Base-by-base conservation (phyloP, 2,888 invertebrate species). In the Lordiphosa andalusiaca region DNA sequence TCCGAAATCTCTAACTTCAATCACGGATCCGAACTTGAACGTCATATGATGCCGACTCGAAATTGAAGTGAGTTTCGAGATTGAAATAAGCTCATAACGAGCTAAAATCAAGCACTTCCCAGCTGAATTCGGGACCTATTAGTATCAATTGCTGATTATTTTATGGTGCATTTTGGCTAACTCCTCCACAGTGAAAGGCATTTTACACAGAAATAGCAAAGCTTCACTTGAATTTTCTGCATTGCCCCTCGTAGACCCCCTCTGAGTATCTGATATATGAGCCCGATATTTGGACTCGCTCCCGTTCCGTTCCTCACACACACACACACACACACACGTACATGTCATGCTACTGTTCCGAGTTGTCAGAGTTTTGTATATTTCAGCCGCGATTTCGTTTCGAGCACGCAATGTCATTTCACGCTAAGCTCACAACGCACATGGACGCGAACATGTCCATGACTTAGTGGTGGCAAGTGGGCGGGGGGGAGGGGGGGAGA, bases 331-430 rank as follows among this genome's bases (percentile, higher is more conserved):
- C 37, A 44, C 42, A 46, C 48, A 59, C 68, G 63, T 74, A 69
- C 74, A 74, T 76, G 73, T 77, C 61, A 76, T 53, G 74, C 74
- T 80, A 80, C 74, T 61, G 74, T 75, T 60, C 53, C 21, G 35
- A 30, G 38, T 53, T 38, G 49, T 38, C 63, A 48, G 61, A 53
- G 53, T 42, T 60, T 42, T 35, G 37, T 37, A 10, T 25, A 37
- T 41, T 23, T 33, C 4, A 66, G 55, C 69, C 61, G 53, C 74
- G 60, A 61, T 62, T 71, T 36, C 69, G 62, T 63, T 62, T 69
- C 62, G 62, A 62, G 55, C 75, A 75, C 75, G 75, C 75, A 75
- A 80, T 75, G 81, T 76, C 75, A 80, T 75, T 80, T 71, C 71
- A 75, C 71, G 75, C 81, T 64, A 76, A 71, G 73, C 66, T 47